phyloP scores from a whole-genome alignment of 2,888 invertebrate species.

The Phymatocera aterrima region DNA sequence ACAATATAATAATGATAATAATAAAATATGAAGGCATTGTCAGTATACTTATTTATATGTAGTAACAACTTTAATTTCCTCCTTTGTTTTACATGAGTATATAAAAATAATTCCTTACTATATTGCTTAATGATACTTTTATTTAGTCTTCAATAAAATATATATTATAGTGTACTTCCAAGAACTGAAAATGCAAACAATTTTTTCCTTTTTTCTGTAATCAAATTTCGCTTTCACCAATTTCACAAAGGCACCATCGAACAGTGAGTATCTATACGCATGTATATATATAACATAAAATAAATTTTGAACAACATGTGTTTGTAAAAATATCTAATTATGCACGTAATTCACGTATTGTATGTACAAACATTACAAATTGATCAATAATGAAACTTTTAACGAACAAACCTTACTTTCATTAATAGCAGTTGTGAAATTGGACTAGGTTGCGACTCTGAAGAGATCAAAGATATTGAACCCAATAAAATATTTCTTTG shows the following conservation, averaged over 20 bases:
- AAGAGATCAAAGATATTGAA: background rate
- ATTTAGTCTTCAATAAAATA: conserved; percentile 59
- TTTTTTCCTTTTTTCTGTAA: background rate
- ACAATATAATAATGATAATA: background rate
- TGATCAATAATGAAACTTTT: conserved; percentile 46
- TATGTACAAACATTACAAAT: no score
- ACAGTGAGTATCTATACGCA: conserved; percentile 17
- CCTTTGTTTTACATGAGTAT: conserved; percentile 55
- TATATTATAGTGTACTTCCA: conserved; percentile 52
- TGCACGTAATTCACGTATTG: no score
- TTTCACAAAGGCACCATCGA: conserved; percentile 27
- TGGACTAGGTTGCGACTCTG: background rate
- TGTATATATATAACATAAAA: background rate
- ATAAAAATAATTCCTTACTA: conserved; percentile 65
- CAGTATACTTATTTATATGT: conserved; percentile 36
- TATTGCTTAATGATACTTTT: conserved; percentile 56
- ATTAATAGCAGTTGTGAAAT: conserved; percentile 22
- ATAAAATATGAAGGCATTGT: background rate
- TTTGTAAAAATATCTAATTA: conserved; percentile 43
- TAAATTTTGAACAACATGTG: background rate
- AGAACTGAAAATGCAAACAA: conserved; percentile 14
- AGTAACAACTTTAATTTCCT: conserved; percentile 31
- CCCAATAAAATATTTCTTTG: conserved; percentile 30
- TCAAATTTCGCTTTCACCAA: conserved; percentile 19
- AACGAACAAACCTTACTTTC: conserved; percentile 9